A percentile compares a stretch with the other conserved stretches of the same genome.
These are phyloP conservation scores for Aporophyla nigra DNA, from an alignment of 2,888 invertebrate species.

Conservation along the genomic window DNA sequence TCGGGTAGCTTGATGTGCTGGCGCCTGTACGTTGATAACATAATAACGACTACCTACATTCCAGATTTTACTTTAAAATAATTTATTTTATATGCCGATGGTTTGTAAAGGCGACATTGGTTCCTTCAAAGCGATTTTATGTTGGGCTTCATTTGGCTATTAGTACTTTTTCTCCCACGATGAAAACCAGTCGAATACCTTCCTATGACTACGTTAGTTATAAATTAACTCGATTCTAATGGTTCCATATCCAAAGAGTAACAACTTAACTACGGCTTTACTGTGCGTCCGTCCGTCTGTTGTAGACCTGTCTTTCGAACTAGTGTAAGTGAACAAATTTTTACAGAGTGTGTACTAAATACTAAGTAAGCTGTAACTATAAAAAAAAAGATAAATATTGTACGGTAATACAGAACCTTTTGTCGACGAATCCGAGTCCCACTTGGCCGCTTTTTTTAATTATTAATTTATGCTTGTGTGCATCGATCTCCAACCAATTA, in stretches of 20 bases:
- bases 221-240: background rate
- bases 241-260: background rate
- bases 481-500: background rate
- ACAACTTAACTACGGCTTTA: background rate
- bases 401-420: no score
- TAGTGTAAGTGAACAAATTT: background rate
- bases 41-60: background rate
- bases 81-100: background rate
- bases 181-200: no score
- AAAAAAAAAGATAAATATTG: no score
- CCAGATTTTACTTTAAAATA: background rate
- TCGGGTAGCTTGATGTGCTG: no score
- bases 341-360: background rate
- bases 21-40: constrained; percentile 15
- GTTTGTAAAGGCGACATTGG: background rate
- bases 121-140: background rate
- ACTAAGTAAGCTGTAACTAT: background rate
- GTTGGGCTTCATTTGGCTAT: background rate
- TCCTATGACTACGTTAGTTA: background rate
- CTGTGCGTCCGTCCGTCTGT: background rate
- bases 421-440: no score
- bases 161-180: background rate
- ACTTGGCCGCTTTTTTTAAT: background rate
- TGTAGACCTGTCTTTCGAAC: background rate
- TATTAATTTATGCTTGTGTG: background rate